Evolutionary conservation across 2,888 invertebrate species (phyloP).

Genomic region (Trypoxylon attenuatum): DNA sequence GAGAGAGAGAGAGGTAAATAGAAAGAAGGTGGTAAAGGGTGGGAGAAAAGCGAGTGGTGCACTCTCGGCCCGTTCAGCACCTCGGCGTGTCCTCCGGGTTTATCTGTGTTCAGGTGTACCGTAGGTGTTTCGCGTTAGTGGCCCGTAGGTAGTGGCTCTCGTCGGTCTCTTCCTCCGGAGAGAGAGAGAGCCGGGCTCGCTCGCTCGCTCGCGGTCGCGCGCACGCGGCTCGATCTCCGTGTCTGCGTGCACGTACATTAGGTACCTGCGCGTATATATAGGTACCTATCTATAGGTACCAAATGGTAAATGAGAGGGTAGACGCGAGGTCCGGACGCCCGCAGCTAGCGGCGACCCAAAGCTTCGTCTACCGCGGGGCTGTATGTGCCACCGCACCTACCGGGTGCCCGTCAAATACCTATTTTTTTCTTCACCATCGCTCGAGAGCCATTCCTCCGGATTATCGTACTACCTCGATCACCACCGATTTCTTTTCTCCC

Average conservation of each 20-base stretch:
- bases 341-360: constrained; percentile 75
- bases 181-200: constrained; percentile 45
- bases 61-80: constrained; percentile 54
- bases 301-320: constrained; percentile 75
- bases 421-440: constrained; percentile 22
- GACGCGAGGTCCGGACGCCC: constrained; percentile 72
- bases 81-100: constrained; percentile 25
- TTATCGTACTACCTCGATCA: neutral
- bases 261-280: constrained; percentile 57
- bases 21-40: neutral
- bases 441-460: neutral
- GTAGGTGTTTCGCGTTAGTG: constrained; percentile 46
- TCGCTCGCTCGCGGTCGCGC: constrained; percentile 39
- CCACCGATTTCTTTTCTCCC: neutral
- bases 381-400: constrained; percentile 67
- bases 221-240: too few relatives aligned
- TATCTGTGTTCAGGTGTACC: constrained; percentile 26
- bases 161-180: too few relatives aligned
- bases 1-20: constrained; percentile 11
- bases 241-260: constrained; percentile 57
- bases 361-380: constrained; percentile 73
- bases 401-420: constrained; percentile 60
- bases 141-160: too few relatives aligned
- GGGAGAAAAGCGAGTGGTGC: constrained; percentile 31
- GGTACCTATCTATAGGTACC: constrained; percentile 74